Base-by-base conservation (phyloP, 1,140 invertebrate genomes). In the Brachystomella parvula region DNA sequence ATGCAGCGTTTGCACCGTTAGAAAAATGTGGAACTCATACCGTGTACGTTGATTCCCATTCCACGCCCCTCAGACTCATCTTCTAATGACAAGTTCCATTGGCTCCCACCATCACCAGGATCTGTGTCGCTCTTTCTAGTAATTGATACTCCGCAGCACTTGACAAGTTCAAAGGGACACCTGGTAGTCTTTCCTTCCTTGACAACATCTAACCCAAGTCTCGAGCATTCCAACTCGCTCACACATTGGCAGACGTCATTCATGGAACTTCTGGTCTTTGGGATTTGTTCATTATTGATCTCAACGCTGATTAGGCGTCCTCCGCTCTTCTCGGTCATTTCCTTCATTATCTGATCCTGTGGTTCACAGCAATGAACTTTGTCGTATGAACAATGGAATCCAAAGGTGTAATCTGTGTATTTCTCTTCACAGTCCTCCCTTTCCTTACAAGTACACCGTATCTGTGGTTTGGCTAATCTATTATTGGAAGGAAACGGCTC, bases 331-430 rank as follows among this genome's bases (percentile, higher is more conserved):
- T 31, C 35, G 32, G n/a, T 58, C 65, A 53, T 47, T 61, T 33
- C 21, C 35, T 56, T 56, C 24, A 3, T 29, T 30, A 35, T n/a
- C 26, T 31, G 3, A 17, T 33, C 24, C 29, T 44, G 28, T 17
- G 69, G 65, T 39, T 65, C 63, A 30, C 69, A 71, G 33, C 69
- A 71, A 15, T 57, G 65, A 15, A 71, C 65, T 64, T 64, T 65
- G 47, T 61, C 60, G 32, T 67, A 64, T 1, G 65, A 39, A 28
- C 69, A 71, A 21, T 67, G 44, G 57, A 67, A 67, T 44, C 69
- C 65, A 59, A 67, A 70, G 33, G 60, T 47, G 39, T 67, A 67
- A 57, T 71, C 66, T 17, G 49, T 62, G 29, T 67, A 65, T 21
- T 58, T 60, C 15, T 64, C 49, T 44, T 47, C 56, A 56, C 69